These are phyloP conservation scores for Ochotona curzoniae DNA, from an alignment of 2,113 vertebrate genomes.

Conservation along the genomic window DNA sequence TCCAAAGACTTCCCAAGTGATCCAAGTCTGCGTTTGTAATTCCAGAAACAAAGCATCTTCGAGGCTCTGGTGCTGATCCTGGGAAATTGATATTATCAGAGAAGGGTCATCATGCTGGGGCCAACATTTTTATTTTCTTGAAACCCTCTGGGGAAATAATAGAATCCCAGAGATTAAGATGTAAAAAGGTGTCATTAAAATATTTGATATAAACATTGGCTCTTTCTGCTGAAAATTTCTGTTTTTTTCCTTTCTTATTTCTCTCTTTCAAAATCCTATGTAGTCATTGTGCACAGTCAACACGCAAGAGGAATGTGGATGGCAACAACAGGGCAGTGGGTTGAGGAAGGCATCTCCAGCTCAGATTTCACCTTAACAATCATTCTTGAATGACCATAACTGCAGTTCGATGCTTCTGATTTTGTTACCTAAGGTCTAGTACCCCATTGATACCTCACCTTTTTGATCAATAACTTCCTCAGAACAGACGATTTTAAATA, in stretches of 20 bases:
- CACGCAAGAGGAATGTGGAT: conserved; percentile 6
- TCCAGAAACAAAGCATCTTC: conserved; percentile 43
- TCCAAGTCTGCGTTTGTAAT: conserved; percentile 30
- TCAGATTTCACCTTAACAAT: background rate
- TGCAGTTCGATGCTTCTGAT: background rate
- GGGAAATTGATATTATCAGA: conserved; percentile 30
- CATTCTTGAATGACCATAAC: conserved; percentile 2
- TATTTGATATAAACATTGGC: conserved; percentile 33
- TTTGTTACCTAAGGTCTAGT: background rate
- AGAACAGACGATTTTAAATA: background rate
- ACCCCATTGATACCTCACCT: background rate
- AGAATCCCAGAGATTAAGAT: conserved; percentile 59
- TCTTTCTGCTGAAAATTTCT: conserved; percentile 23
- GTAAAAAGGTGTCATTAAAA: conserved; percentile 34
- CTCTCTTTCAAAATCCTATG: conserved; percentile 7
- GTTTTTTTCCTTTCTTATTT: background rate
- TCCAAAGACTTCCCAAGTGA: conserved; percentile 1
- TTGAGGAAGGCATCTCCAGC: background rate
- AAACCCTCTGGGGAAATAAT: conserved; percentile 1
- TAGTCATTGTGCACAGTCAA: background rate
- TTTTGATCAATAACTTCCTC: background rate
- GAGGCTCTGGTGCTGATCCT: background rate
- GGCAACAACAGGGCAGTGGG: background rate
- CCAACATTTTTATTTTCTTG: conserved; percentile 28
- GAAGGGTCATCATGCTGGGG: background rate